phyloP scores from a whole-genome alignment of 1,140 invertebrate genomes.

The Drosophila sechellia region DNA sequence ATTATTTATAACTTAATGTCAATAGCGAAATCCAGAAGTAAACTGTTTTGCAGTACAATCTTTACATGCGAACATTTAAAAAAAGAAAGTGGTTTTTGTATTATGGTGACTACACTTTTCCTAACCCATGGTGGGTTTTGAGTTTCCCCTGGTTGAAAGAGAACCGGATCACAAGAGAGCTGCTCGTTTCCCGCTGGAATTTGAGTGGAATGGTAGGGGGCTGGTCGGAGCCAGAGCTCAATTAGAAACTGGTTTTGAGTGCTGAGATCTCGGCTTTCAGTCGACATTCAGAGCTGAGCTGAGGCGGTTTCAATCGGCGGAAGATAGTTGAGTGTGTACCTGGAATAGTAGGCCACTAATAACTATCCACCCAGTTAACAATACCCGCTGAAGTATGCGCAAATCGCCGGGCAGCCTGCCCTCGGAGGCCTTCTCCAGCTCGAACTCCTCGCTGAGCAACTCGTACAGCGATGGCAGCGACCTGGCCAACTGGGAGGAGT shows the following conservation, averaged over 20 bases:
- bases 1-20: too few species aligned
- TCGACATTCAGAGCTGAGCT: conserved; percentile 21
- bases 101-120: background rate
- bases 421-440: conserved; percentile 74
- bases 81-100: background rate
- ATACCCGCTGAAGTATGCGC: conserved; percentile 51
- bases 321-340: background rate
- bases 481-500: conserved; percentile 81
- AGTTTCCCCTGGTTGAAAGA: conserved; percentile 13
- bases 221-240: conserved; percentile 10
- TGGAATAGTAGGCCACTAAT: background rate
- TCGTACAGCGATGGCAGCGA: conserved; percentile 81
- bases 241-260: conserved; percentile 46
- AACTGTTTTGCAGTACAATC: too few species aligned
- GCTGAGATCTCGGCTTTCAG: conserved; percentile 15
- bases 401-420: conserved; percentile 65
- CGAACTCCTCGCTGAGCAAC: conserved; percentile 68
- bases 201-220: conserved; percentile 20
- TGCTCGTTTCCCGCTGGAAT: conserved; percentile 30
- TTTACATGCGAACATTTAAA: too few species aligned
- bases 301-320: conserved; percentile 4
- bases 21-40: too few species aligned
- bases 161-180: conserved; percentile 19
- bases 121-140: conserved; percentile 9
- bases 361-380: background rate